A percentile compares a stretch with the other conserved stretches of the same genome.
Evolutionary conservation across 2,888 invertebrate species (phyloP).

Genomic region (Ischnus inquisitorius): DNA sequence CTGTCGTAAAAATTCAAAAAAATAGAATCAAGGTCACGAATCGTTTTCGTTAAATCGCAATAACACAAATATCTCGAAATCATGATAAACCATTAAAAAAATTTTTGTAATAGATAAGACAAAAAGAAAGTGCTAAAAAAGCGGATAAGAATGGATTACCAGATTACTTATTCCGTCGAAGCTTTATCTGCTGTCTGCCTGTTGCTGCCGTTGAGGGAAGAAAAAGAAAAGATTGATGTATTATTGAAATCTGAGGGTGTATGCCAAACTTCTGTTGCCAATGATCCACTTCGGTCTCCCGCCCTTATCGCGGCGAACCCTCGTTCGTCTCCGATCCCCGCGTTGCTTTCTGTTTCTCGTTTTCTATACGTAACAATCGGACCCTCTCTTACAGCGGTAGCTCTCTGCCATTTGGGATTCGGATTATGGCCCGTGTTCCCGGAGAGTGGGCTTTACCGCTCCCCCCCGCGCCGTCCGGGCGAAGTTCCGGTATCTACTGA

Average conservation of each 20-base stretch:
- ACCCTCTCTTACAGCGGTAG: conserved; percentile 2
- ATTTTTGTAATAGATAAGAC: background rate
- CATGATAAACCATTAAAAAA: conserved; percentile 2
- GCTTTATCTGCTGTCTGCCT: too few relatives aligned
- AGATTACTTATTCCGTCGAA: too few relatives aligned
- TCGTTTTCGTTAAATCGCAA: too few relatives aligned
- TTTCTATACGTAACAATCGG: background rate
- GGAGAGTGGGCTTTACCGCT: conserved; percentile 11
- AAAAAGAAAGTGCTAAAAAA: too few relatives aligned
- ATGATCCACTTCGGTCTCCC: conserved; percentile 26
- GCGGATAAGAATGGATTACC: too few relatives aligned
- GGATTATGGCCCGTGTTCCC: background rate
- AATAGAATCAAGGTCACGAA: too few relatives aligned
- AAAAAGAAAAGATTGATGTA: too few relatives aligned
- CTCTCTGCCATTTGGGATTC: conserved; percentile 20
- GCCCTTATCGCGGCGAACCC: conserved; percentile 27
- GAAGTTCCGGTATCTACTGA: background rate
- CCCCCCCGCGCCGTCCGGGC: background rate
- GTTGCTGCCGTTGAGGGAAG: too few relatives aligned
- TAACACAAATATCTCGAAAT: too few relatives aligned
- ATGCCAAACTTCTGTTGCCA: conserved; percentile 29
- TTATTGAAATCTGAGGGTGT: conserved; percentile 20
- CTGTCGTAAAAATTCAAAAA: too few relatives aligned
- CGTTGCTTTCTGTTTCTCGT: conserved; percentile 10
- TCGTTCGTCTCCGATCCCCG: background rate